phyloP scores from a whole-genome alignment of 2,797 vertebrate species.

The Spinus olivaceus region DNA sequence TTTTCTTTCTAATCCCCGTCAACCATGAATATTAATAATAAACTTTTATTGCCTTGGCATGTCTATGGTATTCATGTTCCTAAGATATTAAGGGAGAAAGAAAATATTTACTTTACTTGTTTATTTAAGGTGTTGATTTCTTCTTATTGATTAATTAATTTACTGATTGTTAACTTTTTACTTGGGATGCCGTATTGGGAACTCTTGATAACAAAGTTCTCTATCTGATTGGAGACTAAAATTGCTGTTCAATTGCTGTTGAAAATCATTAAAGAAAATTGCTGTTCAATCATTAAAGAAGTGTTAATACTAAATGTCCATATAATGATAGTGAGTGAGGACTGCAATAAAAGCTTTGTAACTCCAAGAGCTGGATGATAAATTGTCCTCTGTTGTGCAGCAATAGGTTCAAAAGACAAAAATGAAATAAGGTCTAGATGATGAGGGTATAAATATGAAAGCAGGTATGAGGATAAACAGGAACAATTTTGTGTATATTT shows the following conservation, averaged over 20 bases:
- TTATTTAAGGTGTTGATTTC: not conserved
- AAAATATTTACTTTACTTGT: not conserved
- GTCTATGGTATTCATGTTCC: not conserved
- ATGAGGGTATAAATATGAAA: not conserved
- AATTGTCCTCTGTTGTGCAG: not conserved
- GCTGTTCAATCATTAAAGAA: not conserved
- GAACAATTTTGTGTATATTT: not conserved
- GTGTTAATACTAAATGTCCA: not conserved
- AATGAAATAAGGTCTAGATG: not conserved
- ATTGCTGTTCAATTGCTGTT: not conserved
- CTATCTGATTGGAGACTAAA: not conserved
- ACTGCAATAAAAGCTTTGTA: not conserved
- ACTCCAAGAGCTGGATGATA: not conserved
- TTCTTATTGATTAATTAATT: not conserved
- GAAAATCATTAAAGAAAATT: not conserved
- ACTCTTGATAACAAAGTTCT: not conserved
- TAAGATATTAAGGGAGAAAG: not conserved
- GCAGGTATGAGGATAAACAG: not conserved
- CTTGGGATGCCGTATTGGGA: not conserved
- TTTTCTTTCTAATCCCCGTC: conserved; percentile 3
- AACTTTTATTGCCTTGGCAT: not conserved
- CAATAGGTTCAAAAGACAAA: not conserved
- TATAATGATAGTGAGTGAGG: not conserved
- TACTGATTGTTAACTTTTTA: not conserved
- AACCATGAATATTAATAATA: not conserved